A percentile compares a stretch with the other conserved stretches of the same genome.
These are phyloP conservation scores for Callaeas wilsoni DNA, from an alignment of 2,113 vertebrate species.

Conservation along the genomic window DNA sequence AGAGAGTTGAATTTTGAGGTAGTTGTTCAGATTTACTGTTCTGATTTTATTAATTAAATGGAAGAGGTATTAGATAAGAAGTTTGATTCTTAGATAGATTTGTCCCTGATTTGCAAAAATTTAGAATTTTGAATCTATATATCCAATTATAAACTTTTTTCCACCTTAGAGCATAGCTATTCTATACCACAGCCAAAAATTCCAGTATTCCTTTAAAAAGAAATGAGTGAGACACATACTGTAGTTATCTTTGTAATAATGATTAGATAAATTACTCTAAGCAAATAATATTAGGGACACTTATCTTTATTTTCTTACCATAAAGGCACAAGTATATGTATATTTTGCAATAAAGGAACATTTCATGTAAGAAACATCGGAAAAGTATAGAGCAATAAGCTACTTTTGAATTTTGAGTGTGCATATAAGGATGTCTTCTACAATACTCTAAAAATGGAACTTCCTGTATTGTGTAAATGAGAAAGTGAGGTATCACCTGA, in stretches of 20 bases:
- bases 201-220: not conserved
- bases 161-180: not conserved
- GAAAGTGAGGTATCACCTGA: not conserved
- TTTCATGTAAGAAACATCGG: not conserved
- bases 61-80: not conserved
- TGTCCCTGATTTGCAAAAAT: not conserved
- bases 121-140: not conserved
- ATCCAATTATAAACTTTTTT: not conserved
- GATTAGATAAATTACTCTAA: not conserved
- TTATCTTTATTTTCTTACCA: not conserved
- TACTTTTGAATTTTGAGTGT: not conserved
- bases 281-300: not conserved
- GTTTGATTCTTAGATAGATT: not conserved
- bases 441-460: accelerated
- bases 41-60: not conserved
- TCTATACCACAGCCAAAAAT: not conserved
- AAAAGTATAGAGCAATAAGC: not conserved
- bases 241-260: not conserved
- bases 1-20: not conserved
- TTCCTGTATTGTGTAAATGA: not conserved
- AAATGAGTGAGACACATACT: not conserved
- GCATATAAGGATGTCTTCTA: not conserved
- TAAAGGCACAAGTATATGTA: not conserved
- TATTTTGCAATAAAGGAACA: not conserved
- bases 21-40: not conserved